Evolutionary conservation across 2,113 vertebrate genomes (phyloP).

Genomic region (Andinoacara biseriatus): DNA sequence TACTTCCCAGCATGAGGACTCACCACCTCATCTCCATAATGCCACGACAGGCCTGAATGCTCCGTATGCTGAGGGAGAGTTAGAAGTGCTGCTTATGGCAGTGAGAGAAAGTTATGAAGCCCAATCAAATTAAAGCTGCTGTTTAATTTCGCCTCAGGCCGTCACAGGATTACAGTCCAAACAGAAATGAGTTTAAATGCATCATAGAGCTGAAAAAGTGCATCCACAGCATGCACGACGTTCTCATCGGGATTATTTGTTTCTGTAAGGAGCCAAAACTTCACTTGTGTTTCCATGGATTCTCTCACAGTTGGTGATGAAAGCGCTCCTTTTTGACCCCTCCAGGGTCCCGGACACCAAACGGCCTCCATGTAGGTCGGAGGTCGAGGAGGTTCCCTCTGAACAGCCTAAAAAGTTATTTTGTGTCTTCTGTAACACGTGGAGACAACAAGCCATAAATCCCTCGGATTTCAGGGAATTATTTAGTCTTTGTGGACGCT

Average conservation of each 20-base stretch:
- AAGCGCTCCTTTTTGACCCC: too few relatives aligned
- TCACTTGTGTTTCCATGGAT: too few relatives aligned
- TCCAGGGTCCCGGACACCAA: too few relatives aligned
- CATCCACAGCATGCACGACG: neutral
- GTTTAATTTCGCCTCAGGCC: neutral
- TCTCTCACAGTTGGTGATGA: neutral
- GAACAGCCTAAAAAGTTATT: too few relatives aligned
- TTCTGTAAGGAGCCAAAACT: neutral
- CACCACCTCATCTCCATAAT: constrained; percentile 50
- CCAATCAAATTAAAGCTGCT: neutral
- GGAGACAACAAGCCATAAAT: neutral
- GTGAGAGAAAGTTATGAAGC: constrained; percentile 35
- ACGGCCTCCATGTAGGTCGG: too few relatives aligned
- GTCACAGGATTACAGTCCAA: neutral
- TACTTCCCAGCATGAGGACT: constrained; percentile 53
- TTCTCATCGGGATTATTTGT: too few relatives aligned
- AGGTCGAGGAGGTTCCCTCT: too few relatives aligned
- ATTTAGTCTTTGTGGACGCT: neutral
- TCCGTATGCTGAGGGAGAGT: constrained; percentile 42
- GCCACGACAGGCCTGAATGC: neutral
- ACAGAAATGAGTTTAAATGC: neutral
- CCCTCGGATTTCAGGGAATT: neutral
- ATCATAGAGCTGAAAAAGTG: neutral
- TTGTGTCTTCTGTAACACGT: too few relatives aligned
- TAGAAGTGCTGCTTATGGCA: neutral